Evolutionary conservation across 2,888 invertebrate genomes (phyloP), one percentile per base, ranked within the genome.

Genomic region (Xylota sylvarum): DNA sequence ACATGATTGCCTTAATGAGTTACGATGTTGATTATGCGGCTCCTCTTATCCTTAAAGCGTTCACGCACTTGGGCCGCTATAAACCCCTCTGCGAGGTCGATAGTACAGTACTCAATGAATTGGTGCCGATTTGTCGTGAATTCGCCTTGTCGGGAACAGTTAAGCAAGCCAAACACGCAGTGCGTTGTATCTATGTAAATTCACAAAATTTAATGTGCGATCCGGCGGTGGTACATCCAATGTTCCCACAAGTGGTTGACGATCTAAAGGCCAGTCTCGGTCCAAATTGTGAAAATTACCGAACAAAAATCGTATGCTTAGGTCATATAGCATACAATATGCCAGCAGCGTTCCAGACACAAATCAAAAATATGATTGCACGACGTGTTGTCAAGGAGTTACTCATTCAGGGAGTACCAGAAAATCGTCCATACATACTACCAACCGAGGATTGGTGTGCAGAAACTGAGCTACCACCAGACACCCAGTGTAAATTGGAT

Each of bases 91-190:
- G 96, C 89, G 96, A 97, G 88, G 95, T 96, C 56, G 96, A 96
- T 87, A 96, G 96, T 0, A 93, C 95, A 48, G 93, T 97, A 70
- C 95, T 97, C 93, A 96, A 96, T 62, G 95, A 95, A 86, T 93
- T 99, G 91, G 95, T 97, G 37, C 97, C 97, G 1, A 94, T 97
- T 64, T 97, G 98, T 92, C 97, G 97, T 91, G 96, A 96, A 70
- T 96, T 98, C 91, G 97, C 98, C 0, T 96, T 97, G 90, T 95
- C 95, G 52, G 99, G 99, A 10, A 97, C 97, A 4, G 96, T 97
- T 0, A 98, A 98, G 92, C 98, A 99, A 93, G 98, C 98, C 5
- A 99, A 99, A 93, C 98, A 98, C 90, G 98, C 99, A 4, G 96
- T 99, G 83, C 94, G 97, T 88, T 99, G 98, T 93, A 95, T 99